Evolutionary conservation across 2,797 vertebrate species (phyloP).

Genomic region (Todus mexicanus): DNA sequence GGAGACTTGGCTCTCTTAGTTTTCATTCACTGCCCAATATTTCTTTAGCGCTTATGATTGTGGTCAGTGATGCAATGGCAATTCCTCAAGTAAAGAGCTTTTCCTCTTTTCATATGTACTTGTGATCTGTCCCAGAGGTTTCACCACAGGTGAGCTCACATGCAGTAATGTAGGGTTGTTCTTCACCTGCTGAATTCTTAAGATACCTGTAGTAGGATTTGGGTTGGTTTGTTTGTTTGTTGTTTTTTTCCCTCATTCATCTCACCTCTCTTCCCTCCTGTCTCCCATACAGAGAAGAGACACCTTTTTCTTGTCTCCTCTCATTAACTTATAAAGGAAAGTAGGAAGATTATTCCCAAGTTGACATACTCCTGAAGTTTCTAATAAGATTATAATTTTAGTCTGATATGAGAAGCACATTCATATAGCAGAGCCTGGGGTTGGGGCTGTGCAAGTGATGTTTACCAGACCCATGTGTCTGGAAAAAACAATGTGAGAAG

Average conservation of each 20-base stretch:
- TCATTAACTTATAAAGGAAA: background rate
- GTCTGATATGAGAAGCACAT: background rate
- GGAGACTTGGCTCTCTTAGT: background rate
- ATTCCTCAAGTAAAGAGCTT: background rate
- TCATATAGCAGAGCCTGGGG: background rate
- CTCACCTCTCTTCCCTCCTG: background rate
- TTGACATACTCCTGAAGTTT: background rate
- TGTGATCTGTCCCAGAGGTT: background rate
- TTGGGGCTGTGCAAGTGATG: background rate
- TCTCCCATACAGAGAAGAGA: background rate
- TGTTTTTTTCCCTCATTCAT: background rate
- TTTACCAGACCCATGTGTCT: background rate
- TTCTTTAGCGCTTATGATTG: fast-evolving
- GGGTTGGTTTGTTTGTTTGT: background rate
- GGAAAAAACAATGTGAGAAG: background rate
- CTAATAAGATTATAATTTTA: background rate
- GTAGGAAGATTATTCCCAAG: background rate
- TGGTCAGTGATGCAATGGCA: background rate
- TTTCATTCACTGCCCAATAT: background rate
- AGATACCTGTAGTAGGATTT: background rate
- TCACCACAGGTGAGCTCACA: background rate
- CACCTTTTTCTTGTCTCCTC: background rate
- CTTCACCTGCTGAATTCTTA: background rate
- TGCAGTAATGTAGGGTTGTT: background rate
- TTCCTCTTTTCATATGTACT: background rate